Evolutionary conservation across 2,888 invertebrate genomes (phyloP), one percentile per base, ranked within the genome.

Genomic region (Tineola bisselliella): DNA sequence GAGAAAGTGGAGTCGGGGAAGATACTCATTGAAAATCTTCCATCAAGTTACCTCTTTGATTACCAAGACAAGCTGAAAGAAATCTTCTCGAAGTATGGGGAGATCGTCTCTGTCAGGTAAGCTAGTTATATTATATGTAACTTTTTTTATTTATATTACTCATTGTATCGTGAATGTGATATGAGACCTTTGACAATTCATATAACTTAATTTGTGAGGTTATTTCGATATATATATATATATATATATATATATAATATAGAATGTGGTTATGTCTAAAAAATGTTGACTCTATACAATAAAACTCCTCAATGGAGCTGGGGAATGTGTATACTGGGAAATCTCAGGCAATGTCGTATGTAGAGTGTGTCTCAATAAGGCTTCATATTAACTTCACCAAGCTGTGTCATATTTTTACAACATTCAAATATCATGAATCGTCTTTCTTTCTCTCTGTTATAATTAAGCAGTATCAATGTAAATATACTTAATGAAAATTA

Each of bases 51-150:
- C 70, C 78, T 87, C 65, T 87, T 87, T 66, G 83, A 84, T 69
- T 87, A 87, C 68, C 87, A 87, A 73, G 87, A 87, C 62, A 86
- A 86, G 71, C 83, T 87, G 62, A 87, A 84, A 70, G 87, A 87
- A 70, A 66, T 84, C 64, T 87, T 87, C 76, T 81, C 84, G 48
- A 84, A 87, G 68, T 72, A 87, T 62, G 87, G 87, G 65, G 87
- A 87, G 74, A 72, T 87, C 64, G 66, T 68, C 67, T 68, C 70
- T 33, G 77, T 87, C 65, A 87, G 84, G 87, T 87, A 65, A 86
- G 87, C 31, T 2, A 5, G n/a, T 43, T 3, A 3, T 43, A 10
- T 43, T 4, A 25, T 4, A 25, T 25, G 6, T 25, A 4, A 6
- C 25, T 25, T 25, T 25, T 43, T 10, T 30, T 3, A 31, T 31